Evolutionary conservation across 2,797 vertebrate species (phyloP).

Genomic region (Oreochromis grahami): DNA sequence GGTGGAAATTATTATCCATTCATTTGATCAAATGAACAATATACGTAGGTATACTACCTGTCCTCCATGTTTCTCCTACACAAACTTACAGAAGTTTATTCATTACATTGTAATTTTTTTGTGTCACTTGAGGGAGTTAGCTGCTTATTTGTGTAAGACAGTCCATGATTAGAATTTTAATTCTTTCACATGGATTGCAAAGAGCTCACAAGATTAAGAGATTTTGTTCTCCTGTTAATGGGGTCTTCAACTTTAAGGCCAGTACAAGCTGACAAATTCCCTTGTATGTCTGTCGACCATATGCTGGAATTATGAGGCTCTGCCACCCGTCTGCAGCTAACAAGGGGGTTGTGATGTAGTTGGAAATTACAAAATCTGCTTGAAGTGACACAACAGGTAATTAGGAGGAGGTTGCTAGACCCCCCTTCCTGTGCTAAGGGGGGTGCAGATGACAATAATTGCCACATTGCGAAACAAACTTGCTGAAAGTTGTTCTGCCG

Average conservation of each 20-base stretch:
- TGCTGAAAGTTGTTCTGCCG: constrained; percentile 66
- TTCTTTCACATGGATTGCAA: constrained; percentile 61
- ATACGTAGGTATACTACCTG: neutral
- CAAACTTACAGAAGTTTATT: constrained; percentile 22
- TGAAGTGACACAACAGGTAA: constrained; percentile 71
- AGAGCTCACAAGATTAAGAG: constrained; percentile 74
- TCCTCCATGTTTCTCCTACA: neutral
- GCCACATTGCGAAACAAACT: constrained; percentile 65
- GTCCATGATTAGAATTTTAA: constrained; percentile 49
- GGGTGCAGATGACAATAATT: constrained; percentile 74
- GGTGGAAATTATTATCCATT: neutral
- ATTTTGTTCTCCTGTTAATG: constrained; percentile 69
- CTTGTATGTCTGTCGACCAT: constrained; percentile 62
- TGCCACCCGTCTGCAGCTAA: constrained; percentile 60
- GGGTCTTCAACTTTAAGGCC: constrained; percentile 76
- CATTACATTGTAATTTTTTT: constrained; percentile 49
- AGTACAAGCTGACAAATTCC: constrained; percentile 69
- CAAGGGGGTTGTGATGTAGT: constrained; percentile 66
- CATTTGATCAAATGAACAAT: neutral
- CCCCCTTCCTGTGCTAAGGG: constrained; percentile 42
- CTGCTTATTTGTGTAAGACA: constrained; percentile 31
- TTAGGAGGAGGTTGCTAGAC: constrained; percentile 66
- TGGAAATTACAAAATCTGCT: constrained; percentile 68
- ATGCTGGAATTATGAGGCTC: constrained; percentile 68
- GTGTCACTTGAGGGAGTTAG: constrained; percentile 43